Conservation (phyloP, 2,888 invertebrate genomes). For the Cephonodes hylas region DNA sequence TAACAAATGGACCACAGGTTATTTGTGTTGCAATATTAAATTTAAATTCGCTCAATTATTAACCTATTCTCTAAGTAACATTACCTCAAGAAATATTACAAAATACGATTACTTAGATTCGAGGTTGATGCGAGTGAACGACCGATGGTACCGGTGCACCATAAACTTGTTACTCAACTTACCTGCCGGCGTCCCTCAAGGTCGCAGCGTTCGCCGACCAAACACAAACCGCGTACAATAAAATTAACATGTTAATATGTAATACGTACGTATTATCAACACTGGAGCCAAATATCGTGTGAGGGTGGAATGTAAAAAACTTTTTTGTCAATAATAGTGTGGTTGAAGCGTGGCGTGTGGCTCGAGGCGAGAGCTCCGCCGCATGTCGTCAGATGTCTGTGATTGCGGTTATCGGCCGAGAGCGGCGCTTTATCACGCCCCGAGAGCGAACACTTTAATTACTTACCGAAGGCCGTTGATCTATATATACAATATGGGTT, state of each 20-base stretch:
- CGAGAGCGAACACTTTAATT: neutral
- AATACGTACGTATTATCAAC: neutral
- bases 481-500: neutral
- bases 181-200: constrained; percentile 30
- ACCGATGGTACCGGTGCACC: neutral
- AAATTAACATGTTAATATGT: neutral
- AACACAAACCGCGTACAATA: neutral
- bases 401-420: neutral
- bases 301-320: neutral
- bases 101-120: neutral
- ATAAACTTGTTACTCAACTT: neutral
- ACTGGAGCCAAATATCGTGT: neutral
- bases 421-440: neutral
- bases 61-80: no score
- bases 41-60: no score
- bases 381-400: neutral
- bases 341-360: neutral
- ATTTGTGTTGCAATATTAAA: no score
- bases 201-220: constrained; percentile 35
- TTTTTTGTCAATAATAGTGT: no score
- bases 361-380: neutral
- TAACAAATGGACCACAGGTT: no score
- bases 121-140: neutral
- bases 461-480: neutral
- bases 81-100: no score